Evolutionary conservation across 2,113 vertebrate species (phyloP).

Genomic region (Ranitomeya variabilis): DNA sequence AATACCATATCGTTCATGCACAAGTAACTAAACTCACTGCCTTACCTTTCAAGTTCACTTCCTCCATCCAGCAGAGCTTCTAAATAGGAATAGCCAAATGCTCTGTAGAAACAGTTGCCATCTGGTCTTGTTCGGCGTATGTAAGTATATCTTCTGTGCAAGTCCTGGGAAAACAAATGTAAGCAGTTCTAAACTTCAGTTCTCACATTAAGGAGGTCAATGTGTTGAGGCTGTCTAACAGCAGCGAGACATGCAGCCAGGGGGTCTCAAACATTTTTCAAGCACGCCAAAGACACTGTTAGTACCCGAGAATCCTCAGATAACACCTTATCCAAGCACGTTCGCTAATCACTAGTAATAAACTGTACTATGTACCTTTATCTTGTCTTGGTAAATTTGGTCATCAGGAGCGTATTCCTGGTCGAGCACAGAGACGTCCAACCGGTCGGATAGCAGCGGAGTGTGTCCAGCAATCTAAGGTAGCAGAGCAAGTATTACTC

Average conservation of each 20-base stretch:
- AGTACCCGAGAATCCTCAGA: too few species aligned
- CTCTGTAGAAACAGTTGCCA: slow-evolving; percentile 93
- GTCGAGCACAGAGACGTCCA: slow-evolving; percentile 85
- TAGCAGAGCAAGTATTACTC: background rate
- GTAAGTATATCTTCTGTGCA: slow-evolving; percentile 88
- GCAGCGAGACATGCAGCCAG: too few species aligned
- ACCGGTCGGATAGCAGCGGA: slow-evolving; percentile 87
- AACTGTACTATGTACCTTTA: slow-evolving; percentile 75
- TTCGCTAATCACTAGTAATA: background rate
- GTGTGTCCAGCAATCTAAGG: slow-evolving; percentile 88
- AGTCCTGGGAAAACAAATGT: slow-evolving; percentile 71
- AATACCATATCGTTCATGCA: background rate
- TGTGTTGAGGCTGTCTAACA: too few species aligned
- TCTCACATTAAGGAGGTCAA: background rate
- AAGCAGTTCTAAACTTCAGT: background rate
- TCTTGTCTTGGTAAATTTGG: slow-evolving; percentile 90
- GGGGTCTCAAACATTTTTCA: too few species aligned
- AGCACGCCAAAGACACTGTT: too few species aligned
- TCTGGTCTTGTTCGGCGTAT: slow-evolving; percentile 91
- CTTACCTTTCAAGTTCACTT: slow-evolving; percentile 86
- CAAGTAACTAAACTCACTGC: background rate
- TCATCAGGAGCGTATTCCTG: slow-evolving; percentile 88
- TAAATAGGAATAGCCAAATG: slow-evolving; percentile 90
- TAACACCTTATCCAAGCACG: too few species aligned
- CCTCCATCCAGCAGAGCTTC: slow-evolving; percentile 88